Evolutionary conservation across 2,888 invertebrate genomes (phyloP).

Genomic region (Synergus gifuensis): DNA sequence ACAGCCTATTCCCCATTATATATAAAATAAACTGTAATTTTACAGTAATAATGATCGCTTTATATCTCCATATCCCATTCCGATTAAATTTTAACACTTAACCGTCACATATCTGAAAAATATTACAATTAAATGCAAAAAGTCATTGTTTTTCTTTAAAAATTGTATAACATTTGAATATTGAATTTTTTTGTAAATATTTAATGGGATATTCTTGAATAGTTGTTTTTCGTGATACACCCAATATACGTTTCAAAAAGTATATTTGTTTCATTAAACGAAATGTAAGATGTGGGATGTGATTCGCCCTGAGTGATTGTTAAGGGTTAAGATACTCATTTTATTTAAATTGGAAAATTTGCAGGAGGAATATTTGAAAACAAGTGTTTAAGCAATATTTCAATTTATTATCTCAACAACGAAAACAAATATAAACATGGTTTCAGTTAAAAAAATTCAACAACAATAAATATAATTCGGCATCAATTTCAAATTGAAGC

Average conservation of each 20-base stretch:
- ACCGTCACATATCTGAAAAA: not conserved
- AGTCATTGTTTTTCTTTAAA: too few species aligned
- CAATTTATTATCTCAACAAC: not conserved
- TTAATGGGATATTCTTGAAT: too few species aligned
- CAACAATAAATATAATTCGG: not conserved
- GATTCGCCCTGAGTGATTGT: too few species aligned
- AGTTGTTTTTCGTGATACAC: too few species aligned
- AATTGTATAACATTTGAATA: too few species aligned
- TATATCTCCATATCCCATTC: not conserved
- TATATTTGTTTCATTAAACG: too few species aligned
- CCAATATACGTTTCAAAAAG: too few species aligned
- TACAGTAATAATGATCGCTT: not conserved
- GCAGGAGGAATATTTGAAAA: not conserved
- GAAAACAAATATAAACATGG: not conserved
- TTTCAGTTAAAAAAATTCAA: not conserved
- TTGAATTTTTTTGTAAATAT: too few species aligned
- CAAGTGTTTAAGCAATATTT: not conserved
- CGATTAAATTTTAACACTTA: not conserved
- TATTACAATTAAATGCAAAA: too few species aligned
- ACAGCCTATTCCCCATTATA: slow-evolving; percentile 17
- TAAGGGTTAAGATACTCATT: too few species aligned
- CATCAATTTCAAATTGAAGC: not conserved
- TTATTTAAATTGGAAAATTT: not conserved
- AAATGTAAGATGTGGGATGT: too few species aligned
- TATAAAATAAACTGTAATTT: slow-evolving; percentile 36